Evolutionary conservation across 2,113 vertebrate species (phyloP).

Genomic region (Psilopogon haemacephalus): DNA sequence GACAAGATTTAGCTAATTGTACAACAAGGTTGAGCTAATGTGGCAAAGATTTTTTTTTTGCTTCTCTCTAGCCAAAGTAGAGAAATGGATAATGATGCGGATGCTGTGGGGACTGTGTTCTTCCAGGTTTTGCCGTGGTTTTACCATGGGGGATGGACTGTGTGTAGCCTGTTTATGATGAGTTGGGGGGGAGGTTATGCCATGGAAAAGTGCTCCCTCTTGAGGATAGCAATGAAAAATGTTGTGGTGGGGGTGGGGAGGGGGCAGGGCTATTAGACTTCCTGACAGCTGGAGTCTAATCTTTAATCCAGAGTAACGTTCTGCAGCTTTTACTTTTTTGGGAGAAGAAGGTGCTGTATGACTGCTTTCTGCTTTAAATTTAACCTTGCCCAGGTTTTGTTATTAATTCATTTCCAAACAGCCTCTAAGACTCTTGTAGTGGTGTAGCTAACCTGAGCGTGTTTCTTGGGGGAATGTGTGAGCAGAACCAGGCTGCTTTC

Average conservation of each 20-base stretch:
- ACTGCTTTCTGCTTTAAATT: neutral
- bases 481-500: constrained; percentile 18
- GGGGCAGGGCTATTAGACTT: neutral
- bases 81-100: neutral
- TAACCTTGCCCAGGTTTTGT: neutral
- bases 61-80: neutral
- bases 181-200: neutral
- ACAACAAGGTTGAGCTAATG: neutral
- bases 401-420: neutral
- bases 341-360: constrained; percentile 11
- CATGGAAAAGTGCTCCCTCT: neutral
- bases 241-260: constrained; percentile 1
- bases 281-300: neutral
- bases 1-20: neutral
- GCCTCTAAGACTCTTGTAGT: neutral
- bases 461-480: constrained; percentile 40
- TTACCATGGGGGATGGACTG: constrained; percentile 43
- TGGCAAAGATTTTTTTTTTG: neutral
- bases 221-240: neutral
- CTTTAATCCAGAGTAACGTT: neutral
- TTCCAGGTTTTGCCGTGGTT: neutral
- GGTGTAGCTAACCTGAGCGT: neutral
- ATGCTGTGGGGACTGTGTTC: neutral
- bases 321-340: constrained; percentile 34
- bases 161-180: neutral